Evolutionary conservation across 2,797 vertebrate genomes (phyloP), one percentile per base, ranked within the genome.

Genomic region (Prunella strophiata): DNA sequence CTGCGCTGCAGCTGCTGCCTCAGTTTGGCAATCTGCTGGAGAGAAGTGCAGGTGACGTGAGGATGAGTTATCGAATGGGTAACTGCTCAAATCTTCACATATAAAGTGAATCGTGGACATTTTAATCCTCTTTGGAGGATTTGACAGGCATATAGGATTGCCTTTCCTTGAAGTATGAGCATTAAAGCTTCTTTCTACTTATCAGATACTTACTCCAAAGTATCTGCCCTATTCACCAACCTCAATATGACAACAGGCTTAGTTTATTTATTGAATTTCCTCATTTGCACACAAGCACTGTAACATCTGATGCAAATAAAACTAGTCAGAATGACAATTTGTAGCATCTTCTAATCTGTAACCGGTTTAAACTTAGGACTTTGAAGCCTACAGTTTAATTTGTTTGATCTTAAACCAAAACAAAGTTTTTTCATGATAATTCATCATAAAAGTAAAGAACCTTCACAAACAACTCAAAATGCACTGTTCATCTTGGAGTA

Each of bases 1-100:
- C 98, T 99, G 92, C 98, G 98, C 86, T 99, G 99, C 47, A 99
- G 98, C 94, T 99, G 99, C 97, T 99, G 98, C 61, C 99, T 98
- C 93, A 99, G 98, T 96, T 99, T 99, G 96, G 99, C 98, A 90
- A 99, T 99, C 99, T 99, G 98, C 98, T 98, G 97, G 83, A 92
- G 81, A 92, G 54, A 84, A 63, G 73, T 74, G 54, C 42, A 85
- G 72, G 73, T 59, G 51, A 85, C 81, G 70, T 21, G 30, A 73
- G 34, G 62, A 67, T 27, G 51, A 93, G 54, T 72, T 65, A 68
- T 22, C 2, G 0, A 51, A 72, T 3, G 18, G 66, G 3, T 19
- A 81, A 55, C 42, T 58, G 42, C 51, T 62, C 48, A 43, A 29
- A 63, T 43, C 27, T 72, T 80, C 23, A 45, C 5, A 1, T 17